Evolutionary conservation across 2,797 vertebrate genomes (phyloP).

Genomic region (Sphenopsis melanotis): DNA sequence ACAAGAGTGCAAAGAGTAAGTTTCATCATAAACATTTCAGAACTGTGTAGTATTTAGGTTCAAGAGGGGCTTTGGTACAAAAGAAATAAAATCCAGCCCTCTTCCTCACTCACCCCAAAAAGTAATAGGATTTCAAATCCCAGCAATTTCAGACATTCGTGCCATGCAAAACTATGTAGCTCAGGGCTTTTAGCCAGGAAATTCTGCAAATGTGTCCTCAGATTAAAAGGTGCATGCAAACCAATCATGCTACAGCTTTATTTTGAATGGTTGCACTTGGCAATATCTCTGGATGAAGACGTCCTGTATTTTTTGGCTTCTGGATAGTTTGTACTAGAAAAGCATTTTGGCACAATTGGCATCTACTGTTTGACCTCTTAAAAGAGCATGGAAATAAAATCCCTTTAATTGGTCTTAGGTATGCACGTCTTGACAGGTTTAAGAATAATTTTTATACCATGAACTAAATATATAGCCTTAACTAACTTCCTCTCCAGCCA

Average conservation of each 20-base stretch:
- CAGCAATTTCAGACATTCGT: neutral
- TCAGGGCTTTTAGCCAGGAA: constrained; percentile 17
- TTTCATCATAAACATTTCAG: neutral
- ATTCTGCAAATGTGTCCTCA: constrained; percentile 23
- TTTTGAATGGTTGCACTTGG: constrained; percentile 17
- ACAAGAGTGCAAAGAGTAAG: neutral
- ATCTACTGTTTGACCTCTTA: constrained; percentile 11
- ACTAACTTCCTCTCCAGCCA: neutral
- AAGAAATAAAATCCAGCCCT: neutral
- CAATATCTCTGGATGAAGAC: constrained; percentile 7
- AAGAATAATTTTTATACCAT: neutral
- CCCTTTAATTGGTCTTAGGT: neutral
- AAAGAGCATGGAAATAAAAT: neutral
- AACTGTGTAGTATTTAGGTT: neutral
- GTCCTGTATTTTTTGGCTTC: constrained; percentile 40
- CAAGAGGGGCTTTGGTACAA: neutral
- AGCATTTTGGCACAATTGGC: constrained; percentile 11
- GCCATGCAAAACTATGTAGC: neutral
- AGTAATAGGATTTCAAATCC: neutral
- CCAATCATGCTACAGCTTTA: neutral
- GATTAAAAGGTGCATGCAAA: constrained; percentile 21
- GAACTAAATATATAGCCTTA: neutral
- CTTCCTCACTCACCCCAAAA: neutral
- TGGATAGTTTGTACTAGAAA: constrained; percentile 13
- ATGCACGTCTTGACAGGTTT: neutral